Percentiles rank a stretch among this genome's conserved stretches.
These are phyloP conservation scores for Microtus montanus DNA, from an alignment of 2,113 vertebrate species.

Conservation along the genomic window DNA sequence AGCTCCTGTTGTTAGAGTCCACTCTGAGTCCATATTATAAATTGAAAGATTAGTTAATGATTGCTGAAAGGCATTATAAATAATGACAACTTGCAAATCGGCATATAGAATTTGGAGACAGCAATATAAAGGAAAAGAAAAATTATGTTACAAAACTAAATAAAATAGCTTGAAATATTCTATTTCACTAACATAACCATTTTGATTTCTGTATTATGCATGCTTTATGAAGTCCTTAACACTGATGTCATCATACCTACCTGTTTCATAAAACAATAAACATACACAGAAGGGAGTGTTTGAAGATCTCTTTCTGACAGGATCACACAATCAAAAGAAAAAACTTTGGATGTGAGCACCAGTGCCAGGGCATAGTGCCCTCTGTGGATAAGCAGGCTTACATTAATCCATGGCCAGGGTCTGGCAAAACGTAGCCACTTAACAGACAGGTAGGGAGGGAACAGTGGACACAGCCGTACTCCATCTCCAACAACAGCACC, in stretches of 20 bases:
- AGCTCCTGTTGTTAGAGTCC: accelerated
- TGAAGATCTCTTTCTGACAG: background rate
- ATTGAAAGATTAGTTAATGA: background rate
- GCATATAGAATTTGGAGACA: background rate
- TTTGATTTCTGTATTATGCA: background rate
- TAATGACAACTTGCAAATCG: background rate
- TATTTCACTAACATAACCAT: no score
- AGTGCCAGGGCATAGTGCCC: background rate
- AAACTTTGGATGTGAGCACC: background rate
- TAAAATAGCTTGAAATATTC: background rate
- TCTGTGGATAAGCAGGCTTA: conserved; percentile 62
- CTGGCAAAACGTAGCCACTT: conserved; percentile 52
- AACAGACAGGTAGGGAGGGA: background rate
- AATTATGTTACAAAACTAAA: background rate
- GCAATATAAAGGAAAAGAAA: background rate
- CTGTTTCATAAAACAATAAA: background rate
- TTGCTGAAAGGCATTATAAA: background rate
- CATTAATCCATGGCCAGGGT: conserved; percentile 46
- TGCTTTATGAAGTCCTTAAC: background rate
- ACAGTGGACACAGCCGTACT: background rate
- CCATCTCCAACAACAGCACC: accelerated
- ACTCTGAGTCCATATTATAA: background rate
- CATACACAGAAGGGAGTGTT: background rate
- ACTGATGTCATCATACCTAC: background rate
- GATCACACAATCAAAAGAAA: background rate